Evolutionary conservation across 2,888 invertebrate species (phyloP).

Genomic region (Polymixis lichenea): DNA sequence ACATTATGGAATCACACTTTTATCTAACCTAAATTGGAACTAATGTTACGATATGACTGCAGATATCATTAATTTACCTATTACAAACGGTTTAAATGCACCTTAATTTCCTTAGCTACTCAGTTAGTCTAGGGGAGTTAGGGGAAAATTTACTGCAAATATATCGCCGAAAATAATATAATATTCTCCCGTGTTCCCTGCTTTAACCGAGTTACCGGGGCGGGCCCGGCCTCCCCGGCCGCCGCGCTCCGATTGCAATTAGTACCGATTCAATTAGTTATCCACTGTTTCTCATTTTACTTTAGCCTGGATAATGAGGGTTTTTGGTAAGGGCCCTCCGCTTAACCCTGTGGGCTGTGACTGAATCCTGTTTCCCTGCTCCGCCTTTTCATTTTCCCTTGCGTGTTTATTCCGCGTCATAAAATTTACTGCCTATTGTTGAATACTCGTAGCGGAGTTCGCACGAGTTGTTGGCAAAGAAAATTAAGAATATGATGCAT

Average conservation of each 20-base stretch:
- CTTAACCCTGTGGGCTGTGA: conserved; percentile 40
- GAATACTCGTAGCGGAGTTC: conserved; percentile 21
- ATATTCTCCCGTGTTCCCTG: conserved; percentile 56
- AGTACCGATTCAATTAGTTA: conserved; percentile 66
- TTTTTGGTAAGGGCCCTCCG: conserved; percentile 38
- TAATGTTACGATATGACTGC: no score
- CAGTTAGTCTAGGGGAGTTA: conserved; percentile 36
- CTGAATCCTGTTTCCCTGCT: conserved; percentile 35
- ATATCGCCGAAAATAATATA: conserved; percentile 61
- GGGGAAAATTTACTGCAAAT: conserved; percentile 53
- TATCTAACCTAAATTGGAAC: no score
- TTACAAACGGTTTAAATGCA: conserved; percentile 2
- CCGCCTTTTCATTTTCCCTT: conserved; percentile 51
- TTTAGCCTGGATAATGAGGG: conserved; percentile 56
- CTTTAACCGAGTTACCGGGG: conserved; percentile 59
- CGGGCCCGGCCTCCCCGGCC: conserved; percentile 17
- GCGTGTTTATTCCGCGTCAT: conserved; percentile 48
- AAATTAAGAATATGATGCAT: not conserved
- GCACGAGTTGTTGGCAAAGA: conserved; percentile 9
- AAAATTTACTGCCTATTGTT: conserved; percentile 51
- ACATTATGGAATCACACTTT: no score
- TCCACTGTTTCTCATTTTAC: conserved; percentile 65
- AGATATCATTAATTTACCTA: not conserved
- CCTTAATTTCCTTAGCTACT: conserved; percentile 33
- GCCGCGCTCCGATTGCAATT: conserved; percentile 64